These are phyloP conservation scores for Anneissia japonica DNA, from an alignment of 35 echinoderm and acorn worm species.

Conservation along the genomic window DNA sequence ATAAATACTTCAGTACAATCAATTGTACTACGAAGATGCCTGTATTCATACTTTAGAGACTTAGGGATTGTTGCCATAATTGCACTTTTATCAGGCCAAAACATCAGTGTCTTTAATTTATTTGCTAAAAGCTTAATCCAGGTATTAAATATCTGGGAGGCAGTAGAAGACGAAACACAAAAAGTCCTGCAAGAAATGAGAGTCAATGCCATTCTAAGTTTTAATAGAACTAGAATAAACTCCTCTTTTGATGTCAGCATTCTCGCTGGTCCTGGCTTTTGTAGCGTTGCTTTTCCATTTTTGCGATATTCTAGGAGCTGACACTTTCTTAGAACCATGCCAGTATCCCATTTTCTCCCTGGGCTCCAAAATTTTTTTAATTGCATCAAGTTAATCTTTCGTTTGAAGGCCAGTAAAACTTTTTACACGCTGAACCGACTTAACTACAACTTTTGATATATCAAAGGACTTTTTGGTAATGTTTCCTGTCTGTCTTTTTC, in stretches of 20 bases:
- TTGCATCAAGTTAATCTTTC: neutral
- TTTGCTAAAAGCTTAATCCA: constrained; percentile 40
- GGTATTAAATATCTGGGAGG: constrained; percentile 32
- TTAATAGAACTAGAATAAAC: constrained; percentile 26
- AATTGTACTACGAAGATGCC: constrained; percentile 9
- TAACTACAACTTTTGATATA: neutral
- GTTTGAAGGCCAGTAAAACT: constrained; percentile 27
- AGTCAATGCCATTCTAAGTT: constrained; percentile 20
- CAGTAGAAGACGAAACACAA: constrained; percentile 4
- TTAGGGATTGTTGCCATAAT: neutral
- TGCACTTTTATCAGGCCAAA: constrained; percentile 8
- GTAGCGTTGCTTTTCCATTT: neutral
- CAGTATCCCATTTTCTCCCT: constrained; percentile 12
- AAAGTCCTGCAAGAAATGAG: neutral
- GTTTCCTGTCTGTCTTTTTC: too few species aligned
- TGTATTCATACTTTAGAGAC: constrained; percentile 22
- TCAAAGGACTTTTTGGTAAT: too few species aligned
- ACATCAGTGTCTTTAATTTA: constrained; percentile 21
- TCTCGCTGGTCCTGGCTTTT: constrained; percentile 14
- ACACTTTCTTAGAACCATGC: neutral
- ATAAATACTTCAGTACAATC: constrained; percentile 72
- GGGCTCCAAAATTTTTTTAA: neutral
- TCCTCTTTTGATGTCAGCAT: constrained; percentile 17
- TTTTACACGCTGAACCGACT: neutral
- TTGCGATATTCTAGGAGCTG: too few species aligned